These are phyloP conservation scores for Stegodyphus mimosarum DNA, from an alignment of 1,140 invertebrate species.

Conservation along the genomic window DNA sequence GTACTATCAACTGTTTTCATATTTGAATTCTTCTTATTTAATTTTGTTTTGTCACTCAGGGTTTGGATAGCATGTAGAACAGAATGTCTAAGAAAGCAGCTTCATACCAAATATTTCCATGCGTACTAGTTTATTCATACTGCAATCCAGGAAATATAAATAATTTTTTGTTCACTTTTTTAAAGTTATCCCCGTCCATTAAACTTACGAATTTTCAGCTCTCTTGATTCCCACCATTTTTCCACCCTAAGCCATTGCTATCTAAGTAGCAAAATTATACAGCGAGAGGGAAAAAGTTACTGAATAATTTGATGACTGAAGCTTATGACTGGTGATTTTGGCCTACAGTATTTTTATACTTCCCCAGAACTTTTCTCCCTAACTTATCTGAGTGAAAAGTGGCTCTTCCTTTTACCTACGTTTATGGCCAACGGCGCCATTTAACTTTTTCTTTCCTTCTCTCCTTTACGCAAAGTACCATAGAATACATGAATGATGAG, in stretches of 20 bases:
- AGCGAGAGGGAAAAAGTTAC: slow-evolving; percentile 26
- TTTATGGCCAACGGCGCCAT: neutral
- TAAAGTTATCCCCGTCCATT: no score
- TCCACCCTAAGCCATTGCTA: neutral
- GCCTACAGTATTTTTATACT: slow-evolving; percentile 43
- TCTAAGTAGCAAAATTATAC: slow-evolving; percentile 55
- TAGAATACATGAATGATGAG: slow-evolving; percentile 47
- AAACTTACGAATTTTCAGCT: neutral
- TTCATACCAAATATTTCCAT: no score
- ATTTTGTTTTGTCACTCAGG: no score
- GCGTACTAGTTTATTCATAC: no score
- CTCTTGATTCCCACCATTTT: slow-evolving; percentile 1
- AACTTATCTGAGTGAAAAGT: slow-evolving; percentile 45
- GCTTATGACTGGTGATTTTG: slow-evolving; percentile 59
- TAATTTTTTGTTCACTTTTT: no score
- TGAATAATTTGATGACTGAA: slow-evolving; percentile 56
- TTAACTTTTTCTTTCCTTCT: neutral
- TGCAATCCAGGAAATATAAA: no score
- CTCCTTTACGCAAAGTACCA: slow-evolving; percentile 24
- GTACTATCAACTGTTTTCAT: no score
- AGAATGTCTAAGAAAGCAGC: no score
- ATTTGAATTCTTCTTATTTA: no score
- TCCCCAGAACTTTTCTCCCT: slow-evolving; percentile 9
- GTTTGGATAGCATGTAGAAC: no score
- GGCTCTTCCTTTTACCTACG: slow-evolving; percentile 4